Evolutionary conservation across 2,888 invertebrate species (phyloP).

Genomic region (Oxytorus armatus): DNA sequence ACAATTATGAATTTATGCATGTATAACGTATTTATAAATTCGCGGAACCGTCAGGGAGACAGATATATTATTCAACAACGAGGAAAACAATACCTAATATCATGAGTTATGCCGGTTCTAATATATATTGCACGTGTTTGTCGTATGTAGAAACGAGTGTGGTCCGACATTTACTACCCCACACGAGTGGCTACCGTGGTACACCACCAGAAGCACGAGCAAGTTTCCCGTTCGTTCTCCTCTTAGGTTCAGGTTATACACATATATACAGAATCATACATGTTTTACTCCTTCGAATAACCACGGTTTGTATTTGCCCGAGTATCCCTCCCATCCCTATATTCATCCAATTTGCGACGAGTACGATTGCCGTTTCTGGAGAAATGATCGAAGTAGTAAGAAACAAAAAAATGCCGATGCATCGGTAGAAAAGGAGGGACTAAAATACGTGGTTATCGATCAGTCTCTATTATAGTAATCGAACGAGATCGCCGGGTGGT

Average conservation of each 20-base stretch:
- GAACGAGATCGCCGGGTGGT: constrained; percentile 42
- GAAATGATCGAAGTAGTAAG: constrained; percentile 35
- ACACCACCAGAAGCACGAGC: constrained; percentile 61
- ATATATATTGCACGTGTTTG: constrained; percentile 69
- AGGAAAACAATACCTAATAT: constrained; percentile 78
- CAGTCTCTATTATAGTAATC: constrained; percentile 11
- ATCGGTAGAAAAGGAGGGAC: constrained; percentile 16
- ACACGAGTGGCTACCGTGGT: constrained; percentile 69
- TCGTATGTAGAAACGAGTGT: constrained; percentile 53
- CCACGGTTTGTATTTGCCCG: neutral
- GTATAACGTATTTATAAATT: neutral
- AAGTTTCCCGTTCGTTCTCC: constrained; percentile 22
- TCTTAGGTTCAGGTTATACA: constrained; percentile 1
- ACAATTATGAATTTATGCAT: neutral
- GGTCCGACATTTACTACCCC: constrained; percentile 42
- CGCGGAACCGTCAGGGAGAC: constrained; percentile 61
- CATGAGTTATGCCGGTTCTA: constrained; percentile 79
- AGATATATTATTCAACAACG: constrained; percentile 58
- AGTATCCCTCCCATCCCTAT: neutral
- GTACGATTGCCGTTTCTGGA: constrained; percentile 41
- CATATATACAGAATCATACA: neutral
- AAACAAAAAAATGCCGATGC: neutral
- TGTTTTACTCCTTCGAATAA: constrained; percentile 1
- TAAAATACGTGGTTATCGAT: constrained; percentile 27
- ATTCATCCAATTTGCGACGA: constrained; percentile 41